Evolutionary conservation across 35 echinoderm and acorn worm species (phyloP).

Genomic region (Nesometra sesokonis): DNA sequence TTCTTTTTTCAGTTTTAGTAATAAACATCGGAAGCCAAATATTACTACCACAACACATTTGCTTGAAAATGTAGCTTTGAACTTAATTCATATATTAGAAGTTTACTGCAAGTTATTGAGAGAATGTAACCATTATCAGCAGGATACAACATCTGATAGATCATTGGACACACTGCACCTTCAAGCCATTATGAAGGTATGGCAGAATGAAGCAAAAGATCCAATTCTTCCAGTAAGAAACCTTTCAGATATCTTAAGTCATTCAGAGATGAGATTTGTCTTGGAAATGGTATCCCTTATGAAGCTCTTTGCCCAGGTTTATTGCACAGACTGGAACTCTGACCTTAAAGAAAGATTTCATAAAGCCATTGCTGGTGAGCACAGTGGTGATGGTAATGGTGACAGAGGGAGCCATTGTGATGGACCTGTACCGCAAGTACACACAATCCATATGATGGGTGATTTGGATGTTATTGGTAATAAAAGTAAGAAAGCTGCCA

Average conservation of each 20-base stretch:
- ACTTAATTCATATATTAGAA: background rate
- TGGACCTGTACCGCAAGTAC: background rate
- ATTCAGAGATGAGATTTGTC: conserved; percentile 5
- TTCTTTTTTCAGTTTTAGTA: background rate
- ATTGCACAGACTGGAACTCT: conserved; percentile 11
- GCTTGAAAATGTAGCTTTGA: conserved; percentile 11
- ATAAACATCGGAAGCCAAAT: conserved; percentile 1
- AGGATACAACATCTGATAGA: background rate
- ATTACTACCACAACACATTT: background rate
- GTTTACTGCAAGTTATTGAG: background rate
- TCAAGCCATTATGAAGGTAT: conserved; percentile 29
- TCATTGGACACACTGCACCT: conserved; percentile 19
- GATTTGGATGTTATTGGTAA: background rate
- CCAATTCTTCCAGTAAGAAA: background rate
- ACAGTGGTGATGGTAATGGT: background rate
- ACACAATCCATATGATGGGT: background rate
- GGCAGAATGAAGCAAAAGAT: background rate
- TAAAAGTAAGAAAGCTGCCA: background rate
- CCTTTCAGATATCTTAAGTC: background rate
- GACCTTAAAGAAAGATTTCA: conserved; percentile 9
- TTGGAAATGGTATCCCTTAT: background rate
- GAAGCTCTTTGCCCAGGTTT: background rate
- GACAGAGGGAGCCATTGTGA: background rate
- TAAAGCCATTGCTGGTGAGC: background rate
- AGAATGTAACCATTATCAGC: background rate